phyloP scores from a whole-genome alignment of 30 jellyfish, hydroid and myxozoan genomes.

The Pseudorhiza aurosa region DNA sequence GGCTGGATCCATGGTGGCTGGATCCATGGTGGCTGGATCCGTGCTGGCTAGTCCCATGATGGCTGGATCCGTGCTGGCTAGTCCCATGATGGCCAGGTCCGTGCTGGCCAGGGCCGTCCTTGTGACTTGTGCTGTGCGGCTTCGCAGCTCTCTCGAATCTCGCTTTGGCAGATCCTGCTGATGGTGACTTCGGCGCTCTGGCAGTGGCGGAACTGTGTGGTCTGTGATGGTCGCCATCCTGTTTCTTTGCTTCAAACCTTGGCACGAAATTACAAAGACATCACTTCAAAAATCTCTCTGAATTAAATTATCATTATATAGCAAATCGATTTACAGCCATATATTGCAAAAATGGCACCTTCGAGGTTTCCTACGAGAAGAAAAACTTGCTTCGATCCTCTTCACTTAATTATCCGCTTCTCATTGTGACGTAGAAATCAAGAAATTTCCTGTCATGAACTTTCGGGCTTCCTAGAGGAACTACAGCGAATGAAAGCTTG shows the following conservation, averaged over 20 bases:
- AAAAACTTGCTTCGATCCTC: no score
- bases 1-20: neutral
- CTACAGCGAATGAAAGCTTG: no score
- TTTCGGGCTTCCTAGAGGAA: no score
- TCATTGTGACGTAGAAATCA: no score
- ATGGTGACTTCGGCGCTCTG: neutral
- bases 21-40: slow-evolving; percentile 4
- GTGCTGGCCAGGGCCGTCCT: neutral
- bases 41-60: slow-evolving; percentile 13
- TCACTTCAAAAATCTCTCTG: no score
- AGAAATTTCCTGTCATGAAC: no score
- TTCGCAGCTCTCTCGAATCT: slow-evolving; percentile 21
- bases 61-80: neutral
- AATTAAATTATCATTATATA: no score
- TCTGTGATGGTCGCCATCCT: slow-evolving; percentile 8
- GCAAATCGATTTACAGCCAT: no score
- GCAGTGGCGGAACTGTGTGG: slow-evolving; percentile 2
- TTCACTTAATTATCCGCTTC: no score
- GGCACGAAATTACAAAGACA: no score
- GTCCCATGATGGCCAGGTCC: neutral
- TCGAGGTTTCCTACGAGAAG: no score
- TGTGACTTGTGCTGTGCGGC: neutral
- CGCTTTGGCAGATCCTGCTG: slow-evolving; percentile 6
- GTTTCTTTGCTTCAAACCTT: slow-evolving; percentile 26
- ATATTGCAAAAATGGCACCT: no score